Evolutionary conservation across 1,140 invertebrate genomes (phyloP), one percentile per base, ranked within the genome.

Genomic region (Radopholus similis): DNA sequence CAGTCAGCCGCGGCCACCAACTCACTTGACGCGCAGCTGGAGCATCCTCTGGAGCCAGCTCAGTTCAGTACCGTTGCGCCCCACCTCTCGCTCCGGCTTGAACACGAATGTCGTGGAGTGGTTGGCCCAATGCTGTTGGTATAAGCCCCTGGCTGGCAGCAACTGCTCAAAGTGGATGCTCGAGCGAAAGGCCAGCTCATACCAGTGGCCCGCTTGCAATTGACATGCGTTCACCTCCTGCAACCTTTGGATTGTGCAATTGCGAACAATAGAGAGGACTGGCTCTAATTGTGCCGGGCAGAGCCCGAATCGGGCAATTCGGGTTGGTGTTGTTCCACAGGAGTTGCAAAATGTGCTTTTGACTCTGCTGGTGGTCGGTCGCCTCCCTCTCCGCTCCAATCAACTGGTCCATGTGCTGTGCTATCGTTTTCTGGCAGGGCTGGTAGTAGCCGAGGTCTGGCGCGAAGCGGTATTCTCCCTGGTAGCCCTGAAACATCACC

Each of bases 201-300:
- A 75, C 73, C 73, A 75, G 44, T 68, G 40, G 5, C 54, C 40
- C 8, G 42, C 51, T 4, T 38, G 42, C 13, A 75, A 44, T 32
- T 75, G 70, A 55, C 73, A 75, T 18, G 75, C 47, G 8, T 76
- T 34, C 15, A 77, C 72, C 26, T 76, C 59, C 74, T 73, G n/a
- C n/a, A n/a, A n/a, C n/a, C n/a, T n/a, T n/a, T n/a, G 18, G 62
- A 40, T 18, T 5, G 35, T 40, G n/a, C 9, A 44, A 21, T 54
- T 44, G 23, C 30, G n/a, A 51, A 15, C 18, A 0, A 51, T n/a
- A n/a, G n/a, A n/a, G n/a, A n/a, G n/a, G 26, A 28, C 4, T 4
- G 2, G n/a, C 18, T 4, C 56, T 64, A 55, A 76, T 76, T 49
- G 70, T 44, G 28, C 35, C 47, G 23, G 73, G 73, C 23, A 75